Base-by-base conservation (phyloP, 1,140 invertebrate genomes). In the Pseudomyrmex sp. region DNA sequence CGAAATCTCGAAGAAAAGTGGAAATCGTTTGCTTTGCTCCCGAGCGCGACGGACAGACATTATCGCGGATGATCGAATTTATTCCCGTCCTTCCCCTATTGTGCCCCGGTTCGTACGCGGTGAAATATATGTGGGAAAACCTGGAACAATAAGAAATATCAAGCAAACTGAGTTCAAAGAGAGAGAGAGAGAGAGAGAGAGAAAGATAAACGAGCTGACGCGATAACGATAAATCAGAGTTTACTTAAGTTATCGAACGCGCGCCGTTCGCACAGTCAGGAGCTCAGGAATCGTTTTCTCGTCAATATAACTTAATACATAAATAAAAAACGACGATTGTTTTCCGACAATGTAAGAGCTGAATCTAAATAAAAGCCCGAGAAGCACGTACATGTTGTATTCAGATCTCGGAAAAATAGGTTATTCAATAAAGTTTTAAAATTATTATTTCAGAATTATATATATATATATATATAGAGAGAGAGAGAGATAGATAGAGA, bases 41-140 rank as follows among this genome's bases (percentile, higher is more conserved):
- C 23, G 66, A 23, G 56, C 48, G 35, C 44, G 20, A 35, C 54
- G 44, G 46, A 59, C 72, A 44, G 54, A 61, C 76, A 80, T 80
- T 80, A 80, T 80, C 76, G 44, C 15, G 20, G 23, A 59, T 72
- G 65, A 72, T 80, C 76, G 76, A 80, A 80, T 72, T 70, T 80
- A 80, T 80, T 72, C 54, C 44, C 23, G 44, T 20, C 5, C 35
- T 35, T 13, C 3, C 20, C 26, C 74, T 7, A 79, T 62, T 46
- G 65, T 70, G 10, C 15, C 9, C 8, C 7, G 20, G 18, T 46
- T 58, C 35, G 35, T 18, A 7, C 18, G 12, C 44, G 44, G 3
- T 15, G 23, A n/a, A 54, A 56, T 23, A 79, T 23, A 54, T 20
- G 75, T 23, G 13, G 12, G 44, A 50, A 72, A 72, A 50, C 35